A percentile compares a stretch with the other conserved stretches of the same genome.
phyloP scores from a whole-genome alignment of 2,797 vertebrate genomes.

The Pempheris klunzingeri region DNA sequence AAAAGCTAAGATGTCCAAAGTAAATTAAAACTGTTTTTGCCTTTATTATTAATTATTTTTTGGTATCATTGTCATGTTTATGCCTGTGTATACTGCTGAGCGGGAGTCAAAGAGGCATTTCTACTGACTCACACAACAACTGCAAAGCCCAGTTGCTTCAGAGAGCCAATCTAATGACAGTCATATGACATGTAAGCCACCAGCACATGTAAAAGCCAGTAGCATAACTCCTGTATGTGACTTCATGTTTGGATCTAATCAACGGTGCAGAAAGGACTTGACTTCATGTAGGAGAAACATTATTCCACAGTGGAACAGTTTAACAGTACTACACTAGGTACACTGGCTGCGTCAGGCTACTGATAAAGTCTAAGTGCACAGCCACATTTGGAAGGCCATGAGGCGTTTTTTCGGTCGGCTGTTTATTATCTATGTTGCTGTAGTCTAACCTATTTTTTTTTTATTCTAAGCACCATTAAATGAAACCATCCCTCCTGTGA shows the following conservation, averaged over 20 bases:
- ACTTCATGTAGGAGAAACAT: background rate
- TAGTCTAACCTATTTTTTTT: slow-evolving; percentile 18
- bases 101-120: slow-evolving; percentile 24
- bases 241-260: slow-evolving; percentile 39
- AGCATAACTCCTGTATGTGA: slow-evolving; percentile 23
- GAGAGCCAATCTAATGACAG: slow-evolving; percentile 46
- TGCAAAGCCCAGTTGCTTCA: slow-evolving; percentile 40
- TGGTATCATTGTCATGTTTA: background rate
- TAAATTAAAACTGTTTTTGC: background rate
- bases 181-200: slow-evolving; percentile 62
- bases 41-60: background rate
- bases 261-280: slow-evolving; percentile 38
- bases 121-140: slow-evolving; percentile 34
- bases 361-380: background rate
- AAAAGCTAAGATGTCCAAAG: slow-evolving; percentile 1
- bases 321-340: background rate
- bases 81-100: background rate
- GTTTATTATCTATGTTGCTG: slow-evolving; percentile 27
- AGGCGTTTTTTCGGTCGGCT: slow-evolving; percentile 9
- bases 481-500: slow-evolving; percentile 26
- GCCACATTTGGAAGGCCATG: background rate
- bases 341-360: background rate
- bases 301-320: background rate
- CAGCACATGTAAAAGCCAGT: slow-evolving; percentile 4
- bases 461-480: slow-evolving; percentile 29